These are phyloP conservation scores for Perdita meconis DNA, from an alignment of 2,888 invertebrate species.

Conservation along the genomic window DNA sequence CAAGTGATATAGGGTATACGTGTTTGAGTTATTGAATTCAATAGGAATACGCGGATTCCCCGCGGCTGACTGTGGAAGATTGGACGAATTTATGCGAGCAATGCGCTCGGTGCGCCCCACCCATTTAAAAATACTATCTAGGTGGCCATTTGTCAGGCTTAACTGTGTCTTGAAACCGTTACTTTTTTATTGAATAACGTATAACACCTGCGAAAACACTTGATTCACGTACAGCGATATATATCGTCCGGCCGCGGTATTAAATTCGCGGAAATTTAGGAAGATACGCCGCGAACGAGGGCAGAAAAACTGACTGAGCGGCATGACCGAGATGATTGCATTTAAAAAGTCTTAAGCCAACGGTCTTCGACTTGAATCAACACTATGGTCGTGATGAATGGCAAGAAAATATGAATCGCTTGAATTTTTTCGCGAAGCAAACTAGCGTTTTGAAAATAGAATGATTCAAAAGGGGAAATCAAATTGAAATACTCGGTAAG, in stretches of 20 bases:
- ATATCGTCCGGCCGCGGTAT: conserved; percentile 51
- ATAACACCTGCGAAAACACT: conserved; percentile 67
- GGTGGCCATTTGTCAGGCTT: conserved; percentile 61
- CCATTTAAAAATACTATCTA: conserved; percentile 65
- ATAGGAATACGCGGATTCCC: conserved; percentile 58
- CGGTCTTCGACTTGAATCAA: background rate
- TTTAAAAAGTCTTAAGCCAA: background rate
- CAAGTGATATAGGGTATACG: conserved; percentile 38
- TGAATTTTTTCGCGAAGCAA: background rate
- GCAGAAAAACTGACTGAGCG: conserved; percentile 1
- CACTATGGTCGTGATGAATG: background rate
- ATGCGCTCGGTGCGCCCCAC: conserved; percentile 35
- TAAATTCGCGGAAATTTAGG: conserved; percentile 51
- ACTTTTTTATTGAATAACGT: conserved; percentile 64
- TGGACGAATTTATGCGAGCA: conserved; percentile 64
- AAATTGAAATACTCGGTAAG: too few relatives aligned
- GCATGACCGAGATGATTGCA: background rate
- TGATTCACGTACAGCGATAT: conserved; percentile 56
- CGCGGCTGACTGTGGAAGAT: conserved; percentile 52
- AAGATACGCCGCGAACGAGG: conserved; percentile 17
- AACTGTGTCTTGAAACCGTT: conserved; percentile 63
- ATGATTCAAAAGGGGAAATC: background rate
- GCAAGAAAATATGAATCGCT: background rate
- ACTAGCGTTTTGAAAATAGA: background rate
- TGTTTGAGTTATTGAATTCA: conserved; percentile 58